These are phyloP conservation scores for Thermophis baileyi DNA, from an alignment of 2,113 vertebrate genomes.

Conservation along the genomic window DNA sequence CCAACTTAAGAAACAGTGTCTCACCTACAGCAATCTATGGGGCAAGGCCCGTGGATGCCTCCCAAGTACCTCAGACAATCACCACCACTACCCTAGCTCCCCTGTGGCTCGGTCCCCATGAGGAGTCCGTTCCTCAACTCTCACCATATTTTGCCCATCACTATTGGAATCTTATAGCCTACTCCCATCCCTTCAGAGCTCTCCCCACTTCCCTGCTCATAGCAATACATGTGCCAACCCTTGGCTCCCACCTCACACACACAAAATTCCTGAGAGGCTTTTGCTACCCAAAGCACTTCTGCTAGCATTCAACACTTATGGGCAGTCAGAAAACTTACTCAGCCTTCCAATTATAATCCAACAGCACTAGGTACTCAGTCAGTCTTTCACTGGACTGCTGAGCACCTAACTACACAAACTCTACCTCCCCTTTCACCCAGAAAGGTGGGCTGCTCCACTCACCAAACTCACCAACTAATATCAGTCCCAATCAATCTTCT, in stretches of 20 bases:
- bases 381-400: background rate
- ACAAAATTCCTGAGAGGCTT: background rate
- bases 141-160: background rate
- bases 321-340: background rate
- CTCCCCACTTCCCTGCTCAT: background rate
- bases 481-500: background rate
- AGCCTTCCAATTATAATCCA: background rate
- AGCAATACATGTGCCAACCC: background rate
- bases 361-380: background rate
- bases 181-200: background rate
- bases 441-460: background rate
- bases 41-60: background rate
- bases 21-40: background rate
- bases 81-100: background rate
- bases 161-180: background rate
- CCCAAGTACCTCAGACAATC: background rate
- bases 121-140: background rate
- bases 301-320: background rate
- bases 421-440: background rate
- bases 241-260: background rate
- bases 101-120: background rate
- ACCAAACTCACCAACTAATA: background rate
- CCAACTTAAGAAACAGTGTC: background rate
- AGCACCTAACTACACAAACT: background rate
- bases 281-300: background rate